Evolutionary conservation across 2,797 vertebrate genomes (phyloP).

Genomic region (Adrianichthys oophorus): DNA sequence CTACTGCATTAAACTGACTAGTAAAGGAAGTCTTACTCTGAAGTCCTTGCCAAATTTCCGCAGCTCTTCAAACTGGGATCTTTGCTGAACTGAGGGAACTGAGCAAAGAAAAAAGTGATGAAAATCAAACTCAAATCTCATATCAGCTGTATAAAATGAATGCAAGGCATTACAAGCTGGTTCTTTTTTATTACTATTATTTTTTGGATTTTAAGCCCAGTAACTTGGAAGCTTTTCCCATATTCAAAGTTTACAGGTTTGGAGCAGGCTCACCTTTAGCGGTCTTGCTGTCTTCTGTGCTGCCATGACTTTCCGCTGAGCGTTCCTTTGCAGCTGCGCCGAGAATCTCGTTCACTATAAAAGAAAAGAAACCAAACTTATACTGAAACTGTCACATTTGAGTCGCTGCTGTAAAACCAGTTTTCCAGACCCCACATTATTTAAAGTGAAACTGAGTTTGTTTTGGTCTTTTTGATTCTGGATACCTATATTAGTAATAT

Average conservation of each 20-base stretch:
- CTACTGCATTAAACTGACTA: slow-evolving; percentile 1
- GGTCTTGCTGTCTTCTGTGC: slow-evolving; percentile 67
- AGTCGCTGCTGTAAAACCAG: too few species aligned
- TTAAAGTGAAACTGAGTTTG: too few species aligned
- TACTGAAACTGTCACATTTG: too few species aligned
- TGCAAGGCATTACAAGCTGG: background rate
- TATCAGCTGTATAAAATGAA: background rate
- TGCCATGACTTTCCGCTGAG: slow-evolving; percentile 59
- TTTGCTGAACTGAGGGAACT: slow-evolving; percentile 83
- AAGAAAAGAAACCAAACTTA: slow-evolving; percentile 24
- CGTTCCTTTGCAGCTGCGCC: slow-evolving; percentile 66
- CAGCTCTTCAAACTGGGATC: slow-evolving; percentile 86
- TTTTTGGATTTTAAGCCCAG: too few species aligned
- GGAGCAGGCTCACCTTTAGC: slow-evolving; percentile 67
- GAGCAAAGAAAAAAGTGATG: slow-evolving; percentile 10
- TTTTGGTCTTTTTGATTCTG: too few species aligned
- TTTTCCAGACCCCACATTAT: too few species aligned
- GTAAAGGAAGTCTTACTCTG: slow-evolving; percentile 76
- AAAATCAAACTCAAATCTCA: slow-evolving; percentile 3
- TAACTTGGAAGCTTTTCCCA: background rate
- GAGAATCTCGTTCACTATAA: slow-evolving; percentile 76
- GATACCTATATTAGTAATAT: too few species aligned
- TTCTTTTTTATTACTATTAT: too few species aligned
- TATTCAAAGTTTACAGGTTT: background rate
- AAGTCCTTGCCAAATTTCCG: slow-evolving; percentile 89